These are phyloP conservation scores for Heliconius cydno DNA, from an alignment of 2,888 invertebrate genomes.

Conservation along the genomic window DNA sequence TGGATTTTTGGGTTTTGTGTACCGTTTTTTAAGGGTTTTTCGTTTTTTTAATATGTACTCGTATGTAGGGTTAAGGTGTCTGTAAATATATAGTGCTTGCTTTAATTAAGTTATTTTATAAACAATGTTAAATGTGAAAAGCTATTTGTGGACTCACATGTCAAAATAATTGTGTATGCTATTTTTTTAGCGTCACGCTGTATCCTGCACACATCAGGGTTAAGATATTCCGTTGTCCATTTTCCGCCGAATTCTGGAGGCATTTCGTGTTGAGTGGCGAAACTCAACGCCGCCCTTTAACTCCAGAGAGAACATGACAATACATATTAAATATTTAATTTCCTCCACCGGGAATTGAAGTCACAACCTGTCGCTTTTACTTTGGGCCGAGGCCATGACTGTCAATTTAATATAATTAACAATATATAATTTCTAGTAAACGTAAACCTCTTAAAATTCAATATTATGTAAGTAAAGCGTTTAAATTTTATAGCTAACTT, in stretches of 20 bases:
- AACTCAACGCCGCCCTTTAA: not conserved
- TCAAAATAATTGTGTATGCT: no score
- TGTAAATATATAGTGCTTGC: not conserved
- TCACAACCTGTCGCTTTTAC: not conserved
- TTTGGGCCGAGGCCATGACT: not conserved
- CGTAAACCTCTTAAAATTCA: not conserved
- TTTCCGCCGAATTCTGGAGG: no score
- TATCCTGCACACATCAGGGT: no score
- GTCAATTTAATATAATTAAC: not conserved
- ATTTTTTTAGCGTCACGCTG: no score
- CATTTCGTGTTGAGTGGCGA: not conserved
- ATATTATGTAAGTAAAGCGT: not conserved
- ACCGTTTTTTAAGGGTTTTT: not conserved
- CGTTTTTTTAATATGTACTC: no score
- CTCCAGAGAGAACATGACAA: not conserved
- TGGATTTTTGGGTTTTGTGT: not conserved
- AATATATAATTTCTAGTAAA: not conserved
- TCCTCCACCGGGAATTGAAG: not conserved
- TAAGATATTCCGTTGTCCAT: no score
- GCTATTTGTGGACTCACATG: no score
- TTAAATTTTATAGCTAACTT: slow-evolving; percentile 3
- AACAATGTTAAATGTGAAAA: no score
- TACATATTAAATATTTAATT: not conserved
- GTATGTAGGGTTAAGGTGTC: not conserved
- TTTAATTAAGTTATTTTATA: no score